Evolutionary conservation across 2,888 invertebrate genomes (phyloP).

Genomic region (Portevinia maculata): DNA sequence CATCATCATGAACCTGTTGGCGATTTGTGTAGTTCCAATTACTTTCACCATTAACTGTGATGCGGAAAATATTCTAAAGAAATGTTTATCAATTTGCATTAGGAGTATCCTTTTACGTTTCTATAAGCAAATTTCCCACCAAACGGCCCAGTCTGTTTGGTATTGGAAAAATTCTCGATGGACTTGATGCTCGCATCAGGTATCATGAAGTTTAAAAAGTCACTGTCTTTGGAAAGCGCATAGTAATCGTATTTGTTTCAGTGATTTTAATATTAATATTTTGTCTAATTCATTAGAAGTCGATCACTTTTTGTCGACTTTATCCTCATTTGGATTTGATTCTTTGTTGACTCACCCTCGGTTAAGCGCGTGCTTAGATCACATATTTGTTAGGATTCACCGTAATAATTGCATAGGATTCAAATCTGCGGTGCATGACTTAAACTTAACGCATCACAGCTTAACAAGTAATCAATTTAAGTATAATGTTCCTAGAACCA

Average conservation of each 20-base stretch:
- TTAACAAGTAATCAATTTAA: no score
- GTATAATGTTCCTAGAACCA: no score
- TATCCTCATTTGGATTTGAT: no score
- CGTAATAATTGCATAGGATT: no score
- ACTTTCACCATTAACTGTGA: slow-evolving; percentile 75
- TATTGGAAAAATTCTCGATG: slow-evolving; percentile 75
- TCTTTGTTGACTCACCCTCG: no score
- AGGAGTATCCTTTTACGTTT: slow-evolving; percentile 76
- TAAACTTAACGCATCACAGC: no score
- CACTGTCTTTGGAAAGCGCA: slow-evolving; percentile 73
- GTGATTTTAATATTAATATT: no score
- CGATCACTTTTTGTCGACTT: no score
- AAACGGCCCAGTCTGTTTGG: slow-evolving; percentile 73
- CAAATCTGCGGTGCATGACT: no score
- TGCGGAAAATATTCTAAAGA: slow-evolving; percentile 52
- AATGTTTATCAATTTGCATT: slow-evolving; percentile 77
- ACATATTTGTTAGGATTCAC: no score
- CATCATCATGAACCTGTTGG: slow-evolving; percentile 69
- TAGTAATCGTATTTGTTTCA: slow-evolving; percentile 73
- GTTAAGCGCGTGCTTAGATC: no score
- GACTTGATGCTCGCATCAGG: slow-evolving; percentile 75
- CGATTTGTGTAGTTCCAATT: slow-evolving; percentile 76
- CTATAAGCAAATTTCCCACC: slow-evolving; percentile 76
- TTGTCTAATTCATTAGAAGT: no score
- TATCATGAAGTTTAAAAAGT: slow-evolving; percentile 68